Percentiles rank a stretch among this genome's conserved stretches.
Evolutionary conservation across 1,140 invertebrate genomes (phyloP).

Genomic region (Drosophila asahinai): DNA sequence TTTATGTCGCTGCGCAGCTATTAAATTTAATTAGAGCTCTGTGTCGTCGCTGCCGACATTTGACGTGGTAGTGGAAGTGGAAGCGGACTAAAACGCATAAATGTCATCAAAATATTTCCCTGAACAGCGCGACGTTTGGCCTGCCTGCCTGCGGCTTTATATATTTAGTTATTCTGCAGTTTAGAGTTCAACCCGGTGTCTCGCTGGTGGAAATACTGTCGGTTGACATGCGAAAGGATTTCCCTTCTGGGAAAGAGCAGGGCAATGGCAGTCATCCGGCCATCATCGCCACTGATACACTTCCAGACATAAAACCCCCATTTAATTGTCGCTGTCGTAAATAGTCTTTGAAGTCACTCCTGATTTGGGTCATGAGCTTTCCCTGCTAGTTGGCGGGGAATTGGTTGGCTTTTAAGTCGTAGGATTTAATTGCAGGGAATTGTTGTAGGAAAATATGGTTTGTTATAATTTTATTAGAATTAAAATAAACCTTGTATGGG

Average conservation of each 20-base stretch:
- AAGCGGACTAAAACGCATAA: conserved; percentile 53
- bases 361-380: conserved; percentile 48
- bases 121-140: conserved; percentile 28
- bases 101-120: conserved; percentile 76
- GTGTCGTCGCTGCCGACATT: conserved; percentile 56
- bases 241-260: conserved; percentile 58
- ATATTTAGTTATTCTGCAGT: conserved; percentile 45
- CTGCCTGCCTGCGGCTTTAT: conserved; percentile 25
- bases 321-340: conserved; percentile 50
- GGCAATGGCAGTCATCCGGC: conserved; percentile 36
- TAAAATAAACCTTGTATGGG: too few relatives aligned
- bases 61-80: conserved; percentile 37
- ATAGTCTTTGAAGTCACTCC: conserved; percentile 42
- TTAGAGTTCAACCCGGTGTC: conserved; percentile 34
- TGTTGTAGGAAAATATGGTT: too few relatives aligned
- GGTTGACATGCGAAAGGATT: conserved; percentile 77
- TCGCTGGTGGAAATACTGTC: conserved; percentile 49
- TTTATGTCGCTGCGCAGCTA: conserved; percentile 72
- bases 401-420: not conserved
- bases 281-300: conserved; percentile 36
- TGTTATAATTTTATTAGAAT: too few relatives aligned
- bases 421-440: conserved; percentile 9
- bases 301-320: conserved; percentile 34
- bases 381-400: not conserved
- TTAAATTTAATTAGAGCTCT: conserved; percentile 84